Evolutionary conservation across 1,140 invertebrate genomes (phyloP).

Genomic region (Drosophila carrolli): DNA sequence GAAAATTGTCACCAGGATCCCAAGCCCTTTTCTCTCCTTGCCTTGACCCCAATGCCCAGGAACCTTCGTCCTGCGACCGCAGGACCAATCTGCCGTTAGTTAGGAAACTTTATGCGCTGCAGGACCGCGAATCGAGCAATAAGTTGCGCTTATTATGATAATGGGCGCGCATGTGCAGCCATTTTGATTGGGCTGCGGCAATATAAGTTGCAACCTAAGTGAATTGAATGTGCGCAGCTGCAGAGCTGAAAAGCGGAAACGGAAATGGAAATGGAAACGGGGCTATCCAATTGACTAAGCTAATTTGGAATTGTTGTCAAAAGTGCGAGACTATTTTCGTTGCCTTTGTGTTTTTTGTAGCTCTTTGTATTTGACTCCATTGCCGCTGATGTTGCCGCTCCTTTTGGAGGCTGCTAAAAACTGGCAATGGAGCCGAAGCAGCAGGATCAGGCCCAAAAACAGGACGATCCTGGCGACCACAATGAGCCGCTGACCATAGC

Average conservation of each 20-base stretch:
- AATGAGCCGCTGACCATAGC: constrained; percentile 3
- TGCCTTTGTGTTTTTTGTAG: background rate
- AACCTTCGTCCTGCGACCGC: constrained; percentile 14
- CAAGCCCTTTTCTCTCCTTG: background rate
- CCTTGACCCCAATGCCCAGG: background rate
- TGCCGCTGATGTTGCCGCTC: constrained; percentile 1
- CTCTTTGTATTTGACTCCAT: background rate
- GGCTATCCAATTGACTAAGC: constrained; percentile 16
- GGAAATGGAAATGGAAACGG: background rate
- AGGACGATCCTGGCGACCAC: background rate
- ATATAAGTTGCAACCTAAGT: constrained; percentile 44
- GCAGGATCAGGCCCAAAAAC: constrained; percentile 2
- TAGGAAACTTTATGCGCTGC: constrained; percentile 53
- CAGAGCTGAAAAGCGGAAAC: constrained; percentile 1
- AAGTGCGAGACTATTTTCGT: constrained; percentile 41
- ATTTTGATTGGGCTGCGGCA: constrained; percentile 48
- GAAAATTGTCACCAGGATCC: constrained; percentile 18
- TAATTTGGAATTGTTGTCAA: constrained; percentile 70
- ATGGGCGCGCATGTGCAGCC: constrained; percentile 70
- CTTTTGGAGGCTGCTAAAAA: too few relatives aligned
- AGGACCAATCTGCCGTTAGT: constrained; percentile 34
- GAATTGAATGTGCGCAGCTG: constrained; percentile 65
- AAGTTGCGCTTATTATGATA: constrained; percentile 70
- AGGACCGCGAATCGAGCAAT: constrained; percentile 48
- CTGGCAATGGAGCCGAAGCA: constrained; percentile 28